Conservation (phyloP, 1,140 invertebrate genomes). For the Chrysomallon squamiferum region DNA sequence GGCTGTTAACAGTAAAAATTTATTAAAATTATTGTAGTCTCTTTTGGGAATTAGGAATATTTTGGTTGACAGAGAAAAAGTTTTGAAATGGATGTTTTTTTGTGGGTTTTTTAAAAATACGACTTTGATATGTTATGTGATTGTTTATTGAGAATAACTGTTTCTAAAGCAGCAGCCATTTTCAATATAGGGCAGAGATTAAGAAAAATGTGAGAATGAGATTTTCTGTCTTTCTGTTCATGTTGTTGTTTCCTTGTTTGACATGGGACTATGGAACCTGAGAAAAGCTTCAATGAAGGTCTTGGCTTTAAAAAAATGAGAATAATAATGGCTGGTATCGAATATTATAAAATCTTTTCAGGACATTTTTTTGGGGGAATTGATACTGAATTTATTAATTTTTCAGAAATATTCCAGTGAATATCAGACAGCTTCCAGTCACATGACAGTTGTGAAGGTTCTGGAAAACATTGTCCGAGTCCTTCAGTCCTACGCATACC, state of each 20-base stretch:
- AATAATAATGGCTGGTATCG: no score
- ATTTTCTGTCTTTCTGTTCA: no score
- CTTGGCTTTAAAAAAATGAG: no score
- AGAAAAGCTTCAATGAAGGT: no score
- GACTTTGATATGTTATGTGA: neutral
- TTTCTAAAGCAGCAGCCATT: no score
- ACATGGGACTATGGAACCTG: no score
- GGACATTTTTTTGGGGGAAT: no score
- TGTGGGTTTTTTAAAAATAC: neutral
- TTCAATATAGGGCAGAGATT: no score
- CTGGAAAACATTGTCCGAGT: conserved; percentile 23
- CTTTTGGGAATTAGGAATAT: neutral
- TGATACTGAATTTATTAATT: neutral
- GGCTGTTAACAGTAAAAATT: conserved; percentile 39
- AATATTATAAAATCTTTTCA: no score
- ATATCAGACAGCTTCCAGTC: conserved; percentile 31
- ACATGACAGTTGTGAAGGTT: conserved; percentile 15
- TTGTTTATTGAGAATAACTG: neutral
- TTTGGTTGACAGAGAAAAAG: neutral
- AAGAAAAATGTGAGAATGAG: no score
- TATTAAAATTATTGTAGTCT: no score
- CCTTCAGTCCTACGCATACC: conserved; percentile 20
- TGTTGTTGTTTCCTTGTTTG: no score
- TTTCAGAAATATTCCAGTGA: conserved; percentile 40
- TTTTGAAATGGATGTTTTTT: neutral